Percentiles rank a stretch among this genome's conserved stretches.
These are phyloP conservation scores for Ornithorhynchus anatinus DNA, from an alignment of 2,113 vertebrate genomes.

Conservation along the genomic window DNA sequence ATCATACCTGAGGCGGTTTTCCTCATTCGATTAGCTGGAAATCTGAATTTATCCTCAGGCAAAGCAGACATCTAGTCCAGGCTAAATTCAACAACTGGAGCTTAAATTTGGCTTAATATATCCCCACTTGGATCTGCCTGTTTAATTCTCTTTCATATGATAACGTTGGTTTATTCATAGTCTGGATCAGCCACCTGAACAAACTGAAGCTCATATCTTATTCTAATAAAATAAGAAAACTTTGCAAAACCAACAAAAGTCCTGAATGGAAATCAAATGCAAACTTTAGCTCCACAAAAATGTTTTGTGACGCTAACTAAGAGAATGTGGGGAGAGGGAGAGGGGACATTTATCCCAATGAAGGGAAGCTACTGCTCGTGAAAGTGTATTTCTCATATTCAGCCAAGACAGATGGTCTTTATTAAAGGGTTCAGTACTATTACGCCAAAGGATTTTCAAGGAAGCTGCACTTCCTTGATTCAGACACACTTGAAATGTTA, in stretches of 20 bases:
- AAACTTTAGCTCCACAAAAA: conserved; percentile 45
- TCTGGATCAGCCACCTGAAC: conserved; percentile 71
- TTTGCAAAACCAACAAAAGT: conserved; percentile 58
- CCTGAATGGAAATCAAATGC: conserved; percentile 56
- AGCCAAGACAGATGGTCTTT: conserved; percentile 57
- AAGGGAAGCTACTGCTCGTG: conserved; percentile 31
- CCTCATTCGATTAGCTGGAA: conserved; percentile 72
- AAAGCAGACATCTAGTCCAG: conserved; percentile 80
- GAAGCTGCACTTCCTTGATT: conserved; percentile 17
- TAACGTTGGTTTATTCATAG: conserved; percentile 73
- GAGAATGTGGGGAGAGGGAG: conserved; percentile 14
- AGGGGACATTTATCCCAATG: conserved; percentile 20
- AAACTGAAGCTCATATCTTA: conserved; percentile 66
- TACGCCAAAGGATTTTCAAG: conserved; percentile 18
- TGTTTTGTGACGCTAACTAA: conserved; percentile 44
- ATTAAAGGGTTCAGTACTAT: conserved; percentile 27
- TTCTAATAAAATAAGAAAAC: conserved; percentile 68
- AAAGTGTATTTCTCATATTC: conserved; percentile 38
- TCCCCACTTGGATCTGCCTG: conserved; percentile 86
- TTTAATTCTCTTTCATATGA: conserved; percentile 87
- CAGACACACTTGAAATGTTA: background rate
- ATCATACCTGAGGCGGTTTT: conserved; percentile 84
- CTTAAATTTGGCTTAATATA: conserved; percentile 92
- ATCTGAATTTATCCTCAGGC: conserved; percentile 87
- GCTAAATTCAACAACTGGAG: conserved; percentile 87